phyloP scores from a whole-genome alignment of 1,140 invertebrate species.

The Drosophila teissieri region DNA sequence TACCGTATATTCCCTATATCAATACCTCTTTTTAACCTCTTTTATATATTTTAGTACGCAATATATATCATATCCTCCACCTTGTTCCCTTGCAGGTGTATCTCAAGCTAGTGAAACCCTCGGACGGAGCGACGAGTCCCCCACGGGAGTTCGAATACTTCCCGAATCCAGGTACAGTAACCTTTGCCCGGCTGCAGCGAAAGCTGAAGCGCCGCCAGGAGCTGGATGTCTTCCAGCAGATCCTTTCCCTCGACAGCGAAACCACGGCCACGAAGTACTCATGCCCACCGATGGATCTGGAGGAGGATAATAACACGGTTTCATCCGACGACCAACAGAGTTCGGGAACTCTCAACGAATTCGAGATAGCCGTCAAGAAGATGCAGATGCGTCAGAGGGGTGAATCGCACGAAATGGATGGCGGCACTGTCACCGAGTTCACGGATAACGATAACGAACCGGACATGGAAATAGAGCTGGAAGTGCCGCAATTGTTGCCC shows the following conservation, averaged over 20 bases:
- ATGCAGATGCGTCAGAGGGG: slow-evolving; percentile 51
- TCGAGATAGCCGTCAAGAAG: slow-evolving; percentile 65
- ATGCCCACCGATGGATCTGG: slow-evolving; percentile 64
- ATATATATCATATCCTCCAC: too few relatives aligned
- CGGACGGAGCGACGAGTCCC: slow-evolving; percentile 93
- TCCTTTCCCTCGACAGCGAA: slow-evolving; percentile 79
- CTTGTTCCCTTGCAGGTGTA: slow-evolving; percentile 85
- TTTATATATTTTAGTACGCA: too few relatives aligned
- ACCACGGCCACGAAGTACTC: slow-evolving; percentile 81
- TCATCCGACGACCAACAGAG: slow-evolving; percentile 80
- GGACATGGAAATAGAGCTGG: slow-evolving; percentile 76
- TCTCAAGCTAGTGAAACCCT: slow-evolving; percentile 93
- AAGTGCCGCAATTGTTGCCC: slow-evolving; percentile 68
- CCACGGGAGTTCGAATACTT: slow-evolving; percentile 90
- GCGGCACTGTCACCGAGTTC: slow-evolving; percentile 62
- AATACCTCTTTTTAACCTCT: too few relatives aligned
- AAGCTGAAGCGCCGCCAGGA: slow-evolving; percentile 88
- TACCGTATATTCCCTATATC: neutral
- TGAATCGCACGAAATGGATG: slow-evolving; percentile 61
- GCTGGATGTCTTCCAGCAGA: slow-evolving; percentile 85
- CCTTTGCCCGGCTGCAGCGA: slow-evolving; percentile 89
- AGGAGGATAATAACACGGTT: slow-evolving; percentile 72
- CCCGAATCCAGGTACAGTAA: slow-evolving; percentile 92
- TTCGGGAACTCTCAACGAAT: slow-evolving; percentile 76
- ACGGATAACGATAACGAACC: slow-evolving; percentile 68